Evolutionary conservation across 2,113 vertebrate species (phyloP).

Genomic region (Thymallus thymallus): DNA sequence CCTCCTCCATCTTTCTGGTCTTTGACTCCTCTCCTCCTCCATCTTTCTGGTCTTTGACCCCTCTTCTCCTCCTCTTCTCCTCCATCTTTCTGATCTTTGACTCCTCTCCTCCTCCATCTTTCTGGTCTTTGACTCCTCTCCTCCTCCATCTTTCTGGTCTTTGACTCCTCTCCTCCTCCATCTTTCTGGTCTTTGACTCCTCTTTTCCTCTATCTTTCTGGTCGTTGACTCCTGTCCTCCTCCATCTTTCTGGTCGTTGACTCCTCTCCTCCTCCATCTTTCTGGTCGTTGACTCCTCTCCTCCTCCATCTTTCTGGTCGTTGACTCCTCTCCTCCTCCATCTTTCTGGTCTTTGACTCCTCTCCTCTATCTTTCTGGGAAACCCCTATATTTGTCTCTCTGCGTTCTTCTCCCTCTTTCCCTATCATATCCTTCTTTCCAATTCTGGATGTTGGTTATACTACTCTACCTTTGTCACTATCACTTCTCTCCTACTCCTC

Average conservation of each 20-base stretch:
- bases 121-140: background rate
- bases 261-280: background rate
- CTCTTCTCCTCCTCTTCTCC: background rate
- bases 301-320: conserved; percentile 15
- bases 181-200: conserved; percentile 7
- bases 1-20: conserved; percentile 11
- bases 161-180: background rate
- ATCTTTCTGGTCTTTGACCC: background rate
- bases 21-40: background rate
- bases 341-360: conserved; percentile 7
- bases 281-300: too few species aligned
- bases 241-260: conserved; percentile 15
- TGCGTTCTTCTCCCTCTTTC: background rate
- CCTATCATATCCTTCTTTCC: conserved; percentile 9
- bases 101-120: conserved; percentile 1
- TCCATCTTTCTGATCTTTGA: conserved; percentile 14
- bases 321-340: background rate
- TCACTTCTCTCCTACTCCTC: background rate
- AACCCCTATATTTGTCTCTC: conserved; percentile 3
- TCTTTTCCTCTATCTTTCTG: background rate
- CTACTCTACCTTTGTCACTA: conserved; percentile 30
- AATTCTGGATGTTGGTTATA: conserved; percentile 49
- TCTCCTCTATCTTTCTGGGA: background rate
- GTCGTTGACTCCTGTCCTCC: background rate
- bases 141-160: conserved; percentile 8